Evolutionary conservation across 2,113 vertebrate species (phyloP), one percentile per base, ranked within the genome.

Genomic region (Fulmarus glacialis): DNA sequence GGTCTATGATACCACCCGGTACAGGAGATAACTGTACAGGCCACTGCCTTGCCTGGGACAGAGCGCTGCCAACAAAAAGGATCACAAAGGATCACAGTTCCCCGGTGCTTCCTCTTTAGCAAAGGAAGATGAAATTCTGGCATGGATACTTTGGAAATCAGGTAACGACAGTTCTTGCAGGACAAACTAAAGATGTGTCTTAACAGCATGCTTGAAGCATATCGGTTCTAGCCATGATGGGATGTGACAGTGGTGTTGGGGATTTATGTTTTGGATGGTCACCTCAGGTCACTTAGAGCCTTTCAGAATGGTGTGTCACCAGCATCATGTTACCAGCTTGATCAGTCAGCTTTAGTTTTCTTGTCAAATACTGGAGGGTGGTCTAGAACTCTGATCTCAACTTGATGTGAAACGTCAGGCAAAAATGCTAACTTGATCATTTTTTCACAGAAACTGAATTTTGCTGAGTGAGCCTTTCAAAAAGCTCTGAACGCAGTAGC

Each of bases 11-110:
- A 99, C 99, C 99, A 99, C 99, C 99, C 99, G 98, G 99, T 99
- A 99, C 98, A 99, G 99, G 99, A 99, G 99, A 99, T 99, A 99
- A 99, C 99, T 99, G 99, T 99, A 99, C 99, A 99, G 99, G 98
- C 99, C 99, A 99, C 99, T 99, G 99, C 99, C 99, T 99, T 99
- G 99, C 99, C 98, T 98, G 99, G 98, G 99, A 98, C 98, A 98
- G 99, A 91, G 99, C 98, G 0, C 97, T 92, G 96, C 98, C 99
- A 13, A 78, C 99, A 70, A 5, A n/a, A 79, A 75, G 50, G 53
- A 82, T 78, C 22, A 12, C 56, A 34, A 34, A 59, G 89, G 45
- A 52, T 78, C 45, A 63, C 88, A 85, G 53, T 29, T 52, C 22
- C 72, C 45, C 52, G 4, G 24, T 32, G 32, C 67, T 78, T 56